These are phyloP conservation scores for Echiichthys vipera DNA, from an alignment of 2,797 vertebrate genomes.

Conservation along the genomic window DNA sequence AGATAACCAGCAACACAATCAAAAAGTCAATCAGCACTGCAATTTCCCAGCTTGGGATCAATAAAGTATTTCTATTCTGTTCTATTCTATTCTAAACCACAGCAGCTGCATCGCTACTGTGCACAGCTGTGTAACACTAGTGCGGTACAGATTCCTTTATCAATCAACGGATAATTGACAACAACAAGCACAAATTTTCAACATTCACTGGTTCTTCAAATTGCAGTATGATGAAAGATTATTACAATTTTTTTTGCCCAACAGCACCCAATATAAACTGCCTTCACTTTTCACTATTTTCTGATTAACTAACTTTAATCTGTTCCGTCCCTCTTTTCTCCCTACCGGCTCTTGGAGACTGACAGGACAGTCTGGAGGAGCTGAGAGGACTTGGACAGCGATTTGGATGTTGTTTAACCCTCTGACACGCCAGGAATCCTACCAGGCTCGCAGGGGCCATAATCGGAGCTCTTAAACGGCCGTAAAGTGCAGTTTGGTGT, in stretches of 20 bases:
- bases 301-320: neutral
- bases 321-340: conserved; percentile 18
- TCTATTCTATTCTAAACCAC: no score
- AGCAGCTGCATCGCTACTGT: neutral
- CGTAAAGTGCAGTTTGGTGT: conserved; percentile 31
- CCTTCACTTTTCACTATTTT: neutral
- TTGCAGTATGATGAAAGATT: no score
- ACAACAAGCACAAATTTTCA: neutral
- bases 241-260: no score
- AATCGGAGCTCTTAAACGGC: conserved; percentile 69
- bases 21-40: no score
- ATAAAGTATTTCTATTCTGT: no score
- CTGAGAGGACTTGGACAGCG: conserved; percentile 40
- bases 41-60: no score
- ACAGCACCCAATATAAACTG: no score
- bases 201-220: neutral
- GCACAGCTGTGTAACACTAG: neutral
- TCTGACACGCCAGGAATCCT: conserved; percentile 75
- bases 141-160: neutral
- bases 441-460: conserved; percentile 57
- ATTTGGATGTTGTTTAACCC: conserved; percentile 74
- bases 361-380: conserved; percentile 52
- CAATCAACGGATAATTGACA: neutral
- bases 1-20: conserved; percentile 14
- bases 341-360: conserved; percentile 33